Conservation (phyloP, 2,113 vertebrate species). For the Vicugna pacos region DNA sequence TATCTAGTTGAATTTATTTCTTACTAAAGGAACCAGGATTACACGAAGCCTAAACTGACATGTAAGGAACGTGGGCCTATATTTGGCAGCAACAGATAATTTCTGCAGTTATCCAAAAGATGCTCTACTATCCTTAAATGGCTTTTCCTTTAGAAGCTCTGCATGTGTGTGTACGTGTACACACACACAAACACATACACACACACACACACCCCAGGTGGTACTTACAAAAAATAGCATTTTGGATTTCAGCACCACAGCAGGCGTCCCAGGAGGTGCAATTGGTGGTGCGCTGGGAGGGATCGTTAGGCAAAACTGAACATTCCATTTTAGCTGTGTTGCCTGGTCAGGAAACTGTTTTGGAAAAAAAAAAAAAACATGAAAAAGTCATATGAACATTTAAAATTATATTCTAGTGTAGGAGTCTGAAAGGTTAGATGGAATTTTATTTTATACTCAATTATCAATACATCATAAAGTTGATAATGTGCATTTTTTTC, state of each 20-base stretch:
- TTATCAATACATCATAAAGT: conserved; percentile 38
- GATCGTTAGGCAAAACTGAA: conserved; percentile 99
- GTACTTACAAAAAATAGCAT: conserved; percentile 99
- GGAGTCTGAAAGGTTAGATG: conserved; percentile 1
- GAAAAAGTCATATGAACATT: conserved; percentile 45
- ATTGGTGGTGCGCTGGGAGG: conserved; percentile 98
- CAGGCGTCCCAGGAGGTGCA: conserved; percentile 97
- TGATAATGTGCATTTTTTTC: not conserved
- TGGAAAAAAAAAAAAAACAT: conserved; percentile 35
- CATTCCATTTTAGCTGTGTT: conserved; percentile 97
- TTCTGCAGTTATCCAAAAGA: not conserved
- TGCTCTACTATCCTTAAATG: not conserved
- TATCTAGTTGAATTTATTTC: not conserved
- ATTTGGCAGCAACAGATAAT: not conserved
- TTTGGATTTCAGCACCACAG: conserved; percentile 99
- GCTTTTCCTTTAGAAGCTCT: conserved; percentile 15
- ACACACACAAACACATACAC: not conserved
- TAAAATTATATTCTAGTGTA: conserved; percentile 46
- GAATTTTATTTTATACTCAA: conserved; percentile 24
- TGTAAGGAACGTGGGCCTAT: not conserved
- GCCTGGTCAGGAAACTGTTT: conserved; percentile 98
- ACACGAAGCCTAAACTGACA: not conserved
- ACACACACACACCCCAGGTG: not conserved
- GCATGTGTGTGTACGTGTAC: not conserved
- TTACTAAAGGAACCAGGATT: conserved; percentile 16